phyloP scores from a whole-genome alignment of 2,113 vertebrate species.

The Solea senegalensis region DNA sequence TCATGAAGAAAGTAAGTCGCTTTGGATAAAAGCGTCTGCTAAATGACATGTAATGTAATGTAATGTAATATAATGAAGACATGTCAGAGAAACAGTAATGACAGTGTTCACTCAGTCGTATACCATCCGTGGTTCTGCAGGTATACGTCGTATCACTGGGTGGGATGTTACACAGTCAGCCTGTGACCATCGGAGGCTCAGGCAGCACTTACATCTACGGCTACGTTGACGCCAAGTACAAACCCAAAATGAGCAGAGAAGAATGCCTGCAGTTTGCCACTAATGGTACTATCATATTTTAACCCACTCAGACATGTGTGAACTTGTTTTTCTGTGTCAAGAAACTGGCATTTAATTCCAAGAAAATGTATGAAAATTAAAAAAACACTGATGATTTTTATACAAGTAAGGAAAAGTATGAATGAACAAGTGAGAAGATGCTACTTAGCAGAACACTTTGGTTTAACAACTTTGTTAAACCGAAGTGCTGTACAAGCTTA shows the following conservation, averaged over 20 bases:
- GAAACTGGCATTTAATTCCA: no score
- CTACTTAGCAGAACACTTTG: no score
- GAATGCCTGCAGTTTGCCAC: constrained; percentile 75
- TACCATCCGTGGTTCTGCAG: constrained; percentile 41
- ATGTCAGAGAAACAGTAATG: not conserved
- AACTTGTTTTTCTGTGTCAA: not conserved
- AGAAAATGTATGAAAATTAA: no score
- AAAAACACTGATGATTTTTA: no score
- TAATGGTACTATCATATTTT: constrained; percentile 66
- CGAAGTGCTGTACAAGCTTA: no score
- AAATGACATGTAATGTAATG: no score
- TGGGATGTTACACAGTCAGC: constrained; percentile 77
- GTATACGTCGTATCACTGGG: constrained; percentile 79
- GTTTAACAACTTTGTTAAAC: no score
- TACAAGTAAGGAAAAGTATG: no score
- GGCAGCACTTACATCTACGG: constrained; percentile 83
- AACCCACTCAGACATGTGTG: not conserved
- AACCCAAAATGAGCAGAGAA: constrained; percentile 76
- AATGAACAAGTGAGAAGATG: no score
- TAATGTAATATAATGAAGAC: not conserved
- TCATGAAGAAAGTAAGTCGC: no score
- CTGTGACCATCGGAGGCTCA: constrained; percentile 79
- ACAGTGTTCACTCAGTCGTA: not conserved
- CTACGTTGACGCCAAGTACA: constrained; percentile 81
- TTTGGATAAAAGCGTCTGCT: no score